Percentiles rank a stretch among this genome's conserved stretches.
These are phyloP conservation scores for Ypsolopha scabrella DNA, from an alignment of 2,888 invertebrate species.

Conservation along the genomic window DNA sequence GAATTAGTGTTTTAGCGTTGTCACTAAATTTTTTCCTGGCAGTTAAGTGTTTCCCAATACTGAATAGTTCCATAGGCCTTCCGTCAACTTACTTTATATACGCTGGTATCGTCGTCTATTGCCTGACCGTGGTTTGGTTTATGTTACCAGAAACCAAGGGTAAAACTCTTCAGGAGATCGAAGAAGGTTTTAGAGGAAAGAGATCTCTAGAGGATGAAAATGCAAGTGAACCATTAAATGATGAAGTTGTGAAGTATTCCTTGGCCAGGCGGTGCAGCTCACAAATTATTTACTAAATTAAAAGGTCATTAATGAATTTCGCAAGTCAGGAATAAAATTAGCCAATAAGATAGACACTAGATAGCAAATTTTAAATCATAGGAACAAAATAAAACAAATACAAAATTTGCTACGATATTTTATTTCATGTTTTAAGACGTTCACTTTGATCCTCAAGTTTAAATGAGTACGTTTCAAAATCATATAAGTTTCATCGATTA, in stretches of 20 bases:
- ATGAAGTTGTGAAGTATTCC: background rate
- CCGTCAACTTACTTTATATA: slow-evolving; percentile 73
- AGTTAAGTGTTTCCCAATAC: slow-evolving; percentile 74
- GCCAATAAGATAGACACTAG: too few relatives aligned
- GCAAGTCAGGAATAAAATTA: too few relatives aligned
- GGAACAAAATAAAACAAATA: too few relatives aligned
- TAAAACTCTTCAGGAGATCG: slow-evolving; percentile 75
- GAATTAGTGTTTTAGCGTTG: slow-evolving; percentile 71
- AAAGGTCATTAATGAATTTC: too few relatives aligned
- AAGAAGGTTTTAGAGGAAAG: slow-evolving; percentile 58
- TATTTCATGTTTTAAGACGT: too few relatives aligned
- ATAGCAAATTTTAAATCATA: too few relatives aligned
- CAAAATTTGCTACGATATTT: too few relatives aligned
- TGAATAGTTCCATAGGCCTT: slow-evolving; percentile 61
- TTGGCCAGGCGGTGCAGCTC: slow-evolving; percentile 34
- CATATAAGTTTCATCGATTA: too few relatives aligned
- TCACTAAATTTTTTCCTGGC: slow-evolving; percentile 75
- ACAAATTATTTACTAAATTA: slow-evolving; percentile 40
- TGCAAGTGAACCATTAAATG: slow-evolving; percentile 2
- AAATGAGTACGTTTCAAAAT: too few relatives aligned
- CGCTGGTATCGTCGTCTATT: slow-evolving; percentile 60
- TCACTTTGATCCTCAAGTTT: too few relatives aligned
- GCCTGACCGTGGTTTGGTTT: slow-evolving; percentile 66
- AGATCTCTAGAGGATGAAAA: background rate
- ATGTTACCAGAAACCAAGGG: slow-evolving; percentile 77